Conservation (phyloP, 2,888 invertebrate genomes). For the Caradrina clavipalpis region DNA sequence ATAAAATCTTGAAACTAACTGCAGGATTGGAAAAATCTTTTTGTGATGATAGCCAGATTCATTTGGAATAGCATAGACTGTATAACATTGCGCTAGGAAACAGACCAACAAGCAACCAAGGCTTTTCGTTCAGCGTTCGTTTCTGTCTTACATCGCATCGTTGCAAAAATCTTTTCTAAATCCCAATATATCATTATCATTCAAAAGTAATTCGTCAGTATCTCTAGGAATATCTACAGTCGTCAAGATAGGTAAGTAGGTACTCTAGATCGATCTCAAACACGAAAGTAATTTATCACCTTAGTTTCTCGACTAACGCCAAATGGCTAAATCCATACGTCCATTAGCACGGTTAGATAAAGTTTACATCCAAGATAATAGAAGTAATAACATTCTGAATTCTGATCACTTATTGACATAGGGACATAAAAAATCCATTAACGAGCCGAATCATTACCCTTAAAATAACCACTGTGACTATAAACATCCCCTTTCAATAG, state of each 20-base stretch:
- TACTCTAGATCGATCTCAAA: slow-evolving; percentile 2
- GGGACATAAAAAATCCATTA: slow-evolving; percentile 75
- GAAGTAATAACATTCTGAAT: slow-evolving; percentile 50
- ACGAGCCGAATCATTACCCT: slow-evolving; percentile 69
- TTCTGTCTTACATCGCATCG: no score
- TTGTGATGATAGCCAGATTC: no score
- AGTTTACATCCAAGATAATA: slow-evolving; percentile 33
- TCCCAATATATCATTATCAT: background rate
- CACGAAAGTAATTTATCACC: slow-evolving; percentile 19
- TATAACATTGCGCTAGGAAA: no score
- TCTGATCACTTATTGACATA: slow-evolving; percentile 64
- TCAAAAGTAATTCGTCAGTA: background rate
- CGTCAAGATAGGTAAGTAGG: slow-evolving; percentile 20
- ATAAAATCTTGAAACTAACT: no score
- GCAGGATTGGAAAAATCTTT: no score
- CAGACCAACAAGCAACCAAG: no score
- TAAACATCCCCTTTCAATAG: slow-evolving; percentile 74
- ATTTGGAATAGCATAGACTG: no score
- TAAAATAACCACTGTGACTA: slow-evolving; percentile 69
- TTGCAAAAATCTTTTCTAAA: background rate
- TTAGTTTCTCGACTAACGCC: slow-evolving; percentile 13
- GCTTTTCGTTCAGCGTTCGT: no score
- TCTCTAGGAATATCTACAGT: slow-evolving; percentile 11
- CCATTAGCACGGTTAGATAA: slow-evolving; percentile 38
- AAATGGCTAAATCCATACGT: slow-evolving; percentile 14